Evolutionary conservation across 2,888 invertebrate species (phyloP), one percentile per base, ranked within the genome.

Genomic region (Helleia helle): DNA sequence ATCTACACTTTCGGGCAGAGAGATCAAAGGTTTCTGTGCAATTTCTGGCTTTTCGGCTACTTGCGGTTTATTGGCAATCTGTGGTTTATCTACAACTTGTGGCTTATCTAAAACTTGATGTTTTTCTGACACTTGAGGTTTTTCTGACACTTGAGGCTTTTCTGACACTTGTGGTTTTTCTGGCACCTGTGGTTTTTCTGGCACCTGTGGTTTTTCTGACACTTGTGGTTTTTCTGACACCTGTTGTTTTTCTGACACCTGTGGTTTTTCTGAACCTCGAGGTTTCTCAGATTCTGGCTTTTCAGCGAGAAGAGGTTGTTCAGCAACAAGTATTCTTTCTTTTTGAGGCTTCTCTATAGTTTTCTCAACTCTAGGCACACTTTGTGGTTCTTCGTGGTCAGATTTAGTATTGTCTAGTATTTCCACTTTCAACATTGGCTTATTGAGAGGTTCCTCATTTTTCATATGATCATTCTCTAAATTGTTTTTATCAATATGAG

Each of bases 1-100:
- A 57, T 76, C 71, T 2, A 55, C 69, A 70, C 65, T 71, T 48
- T 74, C 79, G 27, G 72, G 67, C 56, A 59, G 65, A 47, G 52
- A 62, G 44, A 73, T 47, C 25, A 70, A 52, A 26, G 81, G 73
- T 47, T 77, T 79, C 36, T n/a, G n/a, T n/a, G 73, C 76, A 5
- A 72, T 49, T 4, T 44, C 24, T 4, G 75, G 73, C 44, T 55
- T 51, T 31, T 66, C 66, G 2, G 51, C 48, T 11, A 59, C 9
- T 41, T 46, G 45, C 13, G 62, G 60, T 44, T 59, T 59, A 9
- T 55, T 58, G 6, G 46, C 40, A 6, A 52, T 31, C 8, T 49
- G 18, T n/a, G 56, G 55, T 42, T 67, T 69, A 11, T 67, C 65
- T 13, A 49, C 42, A 22, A 56, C 30, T 31, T 41, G 41, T 22